Evolutionary conservation across 2,888 invertebrate genomes (phyloP).

Genomic region (Hedya salicella): DNA sequence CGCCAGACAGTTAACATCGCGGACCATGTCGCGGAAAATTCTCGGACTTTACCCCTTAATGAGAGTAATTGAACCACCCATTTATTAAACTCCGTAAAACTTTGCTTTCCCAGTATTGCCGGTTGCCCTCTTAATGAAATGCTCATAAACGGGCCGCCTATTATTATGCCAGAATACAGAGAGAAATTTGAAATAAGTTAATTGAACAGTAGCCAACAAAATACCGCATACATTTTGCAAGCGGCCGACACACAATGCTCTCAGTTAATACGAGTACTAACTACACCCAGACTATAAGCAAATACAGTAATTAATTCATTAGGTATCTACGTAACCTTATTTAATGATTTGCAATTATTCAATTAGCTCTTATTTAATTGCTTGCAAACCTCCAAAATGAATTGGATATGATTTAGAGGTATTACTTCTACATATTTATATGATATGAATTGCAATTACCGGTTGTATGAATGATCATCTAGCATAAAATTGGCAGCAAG

Average conservation of each 20-base stretch:
- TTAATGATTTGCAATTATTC: conserved; percentile 3
- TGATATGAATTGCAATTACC: too few relatives aligned
- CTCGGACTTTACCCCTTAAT: conserved; percentile 64
- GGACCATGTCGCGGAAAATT: conserved; percentile 60
- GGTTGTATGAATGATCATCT: too few relatives aligned
- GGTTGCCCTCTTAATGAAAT: not conserved
- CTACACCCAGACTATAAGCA: not conserved
- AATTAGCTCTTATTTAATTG: not conserved
- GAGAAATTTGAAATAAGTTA: conserved; percentile 32
- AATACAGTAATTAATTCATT: conserved; percentile 3
- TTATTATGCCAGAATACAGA: conserved; percentile 24
- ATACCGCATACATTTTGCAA: conserved; percentile 24
- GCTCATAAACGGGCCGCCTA: conserved; percentile 15
- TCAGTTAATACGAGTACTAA: too few relatives aligned
- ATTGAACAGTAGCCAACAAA: conserved; percentile 34
- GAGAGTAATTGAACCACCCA: conserved; percentile 60
- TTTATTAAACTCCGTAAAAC: too few relatives aligned
- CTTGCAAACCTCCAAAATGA: too few relatives aligned
- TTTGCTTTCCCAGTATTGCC: too few relatives aligned
- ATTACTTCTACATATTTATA: too few relatives aligned
- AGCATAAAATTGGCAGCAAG: too few relatives aligned
- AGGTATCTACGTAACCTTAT: not conserved
- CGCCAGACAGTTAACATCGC: conserved; percentile 63
- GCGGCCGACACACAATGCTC: conserved; percentile 12
- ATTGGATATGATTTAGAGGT: too few relatives aligned